Base-by-base conservation (phyloP, 2,888 invertebrate species). In the Tinea pellionella region DNA sequence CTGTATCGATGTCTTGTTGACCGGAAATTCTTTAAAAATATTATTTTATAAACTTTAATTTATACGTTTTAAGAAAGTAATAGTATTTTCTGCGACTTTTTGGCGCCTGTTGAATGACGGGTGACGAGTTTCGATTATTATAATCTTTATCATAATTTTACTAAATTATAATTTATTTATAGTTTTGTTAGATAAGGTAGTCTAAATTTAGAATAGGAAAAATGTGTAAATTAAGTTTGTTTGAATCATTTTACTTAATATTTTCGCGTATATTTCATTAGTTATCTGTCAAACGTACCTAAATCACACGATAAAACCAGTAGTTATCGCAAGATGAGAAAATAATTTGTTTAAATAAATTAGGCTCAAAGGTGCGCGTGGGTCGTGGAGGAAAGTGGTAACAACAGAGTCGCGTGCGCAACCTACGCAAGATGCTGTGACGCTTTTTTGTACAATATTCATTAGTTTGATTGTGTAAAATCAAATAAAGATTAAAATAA, bases 261-360 rank as follows among this genome's bases (percentile, higher is more conserved):
- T 24, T 24, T 24, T 24, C 2, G 24, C 6, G 24, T 24, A 24
- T 24, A 3, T 24, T 24, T 2, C 24, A 24, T 24, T 6, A 24
- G 24, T 6, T 24, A 24, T 24, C 24, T 24, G 24, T 24, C 24
- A 24, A 24, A 24, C 24, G 63, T n/a, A n/a, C n/a, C n/a, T 64
- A 63, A 63, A 64, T 63, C 71, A 72, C 67, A 59, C 64, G 66
- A 66, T 67, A 71, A 73, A 75, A 77, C 75, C 80, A 80, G 80
- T 79, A 80, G 80, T 78, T 75, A 71, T 70, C 66, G 65, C 65
- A 67, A 75, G 75, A 77, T 78, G 77, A 70, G 77, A 77, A 76
- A 76, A 77, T 78, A 77, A 79, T 78, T 78, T 80, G 77, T 80
- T 78, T 73, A 77, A 74, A 79, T 78, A 78, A 79, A 78, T 80